Evolutionary conservation across 1,140 invertebrate species (phyloP).

Genomic region (Eupristina koningsbergeri): DNA sequence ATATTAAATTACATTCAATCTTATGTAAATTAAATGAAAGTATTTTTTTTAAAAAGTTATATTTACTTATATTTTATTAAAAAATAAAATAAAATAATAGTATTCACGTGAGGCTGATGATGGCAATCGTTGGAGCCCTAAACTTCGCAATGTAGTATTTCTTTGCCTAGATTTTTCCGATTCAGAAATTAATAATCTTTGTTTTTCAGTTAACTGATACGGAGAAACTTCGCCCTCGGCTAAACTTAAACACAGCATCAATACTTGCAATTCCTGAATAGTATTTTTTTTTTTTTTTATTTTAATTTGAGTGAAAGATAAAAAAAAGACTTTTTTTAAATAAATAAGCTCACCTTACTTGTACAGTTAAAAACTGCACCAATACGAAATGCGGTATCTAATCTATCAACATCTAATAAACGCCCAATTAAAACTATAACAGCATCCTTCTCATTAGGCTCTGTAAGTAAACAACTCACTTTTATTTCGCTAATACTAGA

Average conservation of each 20-base stretch:
- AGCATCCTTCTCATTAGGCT: constrained; percentile 57
- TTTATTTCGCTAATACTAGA: constrained; percentile 58
- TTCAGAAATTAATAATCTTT: constrained; percentile 60
- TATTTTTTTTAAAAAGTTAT: no score
- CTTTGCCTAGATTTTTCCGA: constrained; percentile 57
- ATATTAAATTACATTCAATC: no score
- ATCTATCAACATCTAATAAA: constrained; percentile 63
- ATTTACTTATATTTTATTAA: no score
- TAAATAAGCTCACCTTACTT: constrained; percentile 56
- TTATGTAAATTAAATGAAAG: no score
- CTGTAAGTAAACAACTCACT: constrained; percentile 58
- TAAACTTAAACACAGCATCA: constrained; percentile 67
- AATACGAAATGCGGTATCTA: constrained; percentile 64
- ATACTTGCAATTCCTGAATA: constrained; percentile 63
- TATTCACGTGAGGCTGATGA: constrained; percentile 60
- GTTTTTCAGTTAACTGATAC: constrained; percentile 61
- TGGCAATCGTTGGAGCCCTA: constrained; percentile 58
- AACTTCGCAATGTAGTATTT: constrained; percentile 56
- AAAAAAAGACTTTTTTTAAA: neutral
- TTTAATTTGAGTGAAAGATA: no score
- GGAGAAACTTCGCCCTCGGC: constrained; percentile 68
- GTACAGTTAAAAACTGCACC: constrained; percentile 66
- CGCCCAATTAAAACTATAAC: constrained; percentile 62
- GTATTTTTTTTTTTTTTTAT: neutral
- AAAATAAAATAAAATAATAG: neutral